Conservation (phyloP, 2,113 vertebrate genomes). For the Charadrius vociferus region DNA sequence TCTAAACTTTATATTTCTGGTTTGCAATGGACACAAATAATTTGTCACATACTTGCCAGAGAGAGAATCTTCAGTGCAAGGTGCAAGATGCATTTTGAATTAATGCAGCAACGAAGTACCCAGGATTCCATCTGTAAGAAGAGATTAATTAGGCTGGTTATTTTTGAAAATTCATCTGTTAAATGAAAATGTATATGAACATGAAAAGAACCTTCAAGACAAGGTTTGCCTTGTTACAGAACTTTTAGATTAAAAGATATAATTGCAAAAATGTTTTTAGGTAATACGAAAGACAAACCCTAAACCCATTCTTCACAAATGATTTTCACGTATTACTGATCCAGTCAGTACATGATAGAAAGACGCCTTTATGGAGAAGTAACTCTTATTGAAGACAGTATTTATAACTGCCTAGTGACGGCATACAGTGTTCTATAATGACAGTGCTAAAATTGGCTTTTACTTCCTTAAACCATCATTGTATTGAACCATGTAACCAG, state of each 20-base stretch:
- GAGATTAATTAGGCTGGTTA: neutral
- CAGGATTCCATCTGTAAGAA: neutral
- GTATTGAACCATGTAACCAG: conserved; percentile 78
- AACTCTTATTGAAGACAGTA: conserved; percentile 51
- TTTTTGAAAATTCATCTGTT: neutral
- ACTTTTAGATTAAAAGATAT: neutral
- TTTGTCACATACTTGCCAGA: neutral
- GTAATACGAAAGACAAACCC: conserved; percentile 7
- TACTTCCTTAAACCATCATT: conserved; percentile 74
- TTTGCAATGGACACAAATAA: neutral
- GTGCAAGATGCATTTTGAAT: neutral
- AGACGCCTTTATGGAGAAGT: conserved; percentile 17
- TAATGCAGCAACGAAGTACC: neutral
- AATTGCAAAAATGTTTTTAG: neutral
- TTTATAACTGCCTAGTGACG: conserved; percentile 68
- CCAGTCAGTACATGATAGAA: neutral
- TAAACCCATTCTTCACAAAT: conserved; percentile 27
- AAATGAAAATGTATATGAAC: neutral
- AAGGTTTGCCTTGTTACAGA: neutral
- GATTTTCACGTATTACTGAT: conserved; percentile 20
- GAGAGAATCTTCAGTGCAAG: neutral
- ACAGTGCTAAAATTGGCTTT: conserved; percentile 72
- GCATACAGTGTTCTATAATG: conserved; percentile 52
- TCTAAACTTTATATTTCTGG: neutral
- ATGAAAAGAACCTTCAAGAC: neutral